Base-by-base conservation (phyloP, 2,797 vertebrate species). In the Poeciliopsis paucimaculata region DNA sequence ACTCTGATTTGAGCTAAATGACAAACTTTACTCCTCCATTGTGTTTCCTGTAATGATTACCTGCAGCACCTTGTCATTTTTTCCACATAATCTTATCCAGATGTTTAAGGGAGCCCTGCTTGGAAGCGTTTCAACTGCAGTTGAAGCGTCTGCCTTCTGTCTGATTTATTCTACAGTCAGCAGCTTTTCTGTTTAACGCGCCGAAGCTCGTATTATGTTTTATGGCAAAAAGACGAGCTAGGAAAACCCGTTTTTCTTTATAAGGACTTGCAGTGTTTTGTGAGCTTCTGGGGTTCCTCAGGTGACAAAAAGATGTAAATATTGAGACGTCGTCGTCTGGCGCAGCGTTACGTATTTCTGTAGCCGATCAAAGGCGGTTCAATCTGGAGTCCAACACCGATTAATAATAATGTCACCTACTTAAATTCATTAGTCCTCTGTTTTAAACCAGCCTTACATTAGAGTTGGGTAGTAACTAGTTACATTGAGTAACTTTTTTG, bases 191-290 rank as follows among this genome's bases (percentile, higher is more conserved):
- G 23, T 70, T 70, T n/a, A n/a, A 70, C 36, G 5, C 39, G 23
- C 10, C 23, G 43, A 70, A 4, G 23, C 39, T 70, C 4, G 0
- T 3, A 10, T n/a, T 7, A 43, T 43, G 23, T n/a, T 70, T 70
- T 70, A 70, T 70, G 39, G 66, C 41, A 13, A 70, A 70, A 70
- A n/a, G 23, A 45, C 66, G n/a, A 43, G 66, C 43, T 45, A 13
- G 13, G 39, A 70, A 70, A 51, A 43, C 3, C 39, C 5, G 11
- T 34, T 64, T 60, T 34, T 64, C 60, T 70, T 20, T 70, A 43
- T 70, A 43, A 70, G 66, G 66, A n/a, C 39, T 45, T 15, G 23
- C n/a, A 70, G 66, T 43, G 39, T 70, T 70, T 70, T 70, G 66
- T n/a, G 26, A 43, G 23, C 39, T n/a, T 43, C 66, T 45, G 39